Evolutionary conservation across 2,888 invertebrate species (phyloP), one percentile per base, ranked within the genome.

Genomic region (Ypsolopha sequella): DNA sequence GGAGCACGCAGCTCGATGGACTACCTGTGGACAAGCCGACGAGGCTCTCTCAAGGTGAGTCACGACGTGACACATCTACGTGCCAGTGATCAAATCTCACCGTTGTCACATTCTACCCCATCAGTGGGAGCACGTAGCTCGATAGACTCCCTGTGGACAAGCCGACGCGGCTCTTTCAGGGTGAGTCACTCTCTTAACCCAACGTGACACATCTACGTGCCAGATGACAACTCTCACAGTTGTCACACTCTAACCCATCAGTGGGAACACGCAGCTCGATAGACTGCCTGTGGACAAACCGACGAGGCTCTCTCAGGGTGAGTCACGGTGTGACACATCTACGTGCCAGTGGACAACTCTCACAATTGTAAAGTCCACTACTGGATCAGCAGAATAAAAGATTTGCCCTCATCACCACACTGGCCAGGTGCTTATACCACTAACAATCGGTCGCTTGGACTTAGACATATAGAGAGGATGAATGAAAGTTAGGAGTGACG

Each of bases 151-250:
- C n/a, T n/a, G n/a, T n/a, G n/a, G n/a, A n/a, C 57, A 89, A 89
- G 59, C 92, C 96, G 41, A 92, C 92, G 4, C 85, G 94, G 60
- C 88, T 97, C 46, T 91, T 92, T 9, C 95, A 96, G 90, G 96
- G 96, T 94, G n/a, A n/a, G n/a, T n/a, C n/a, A n/a, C n/a, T n/a
- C n/a, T n/a, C n/a, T n/a, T n/a, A n/a, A 92, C 58, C 89, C 91
- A 51, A 90, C 91, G 65, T 95, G 94, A 65, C 96, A 96, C 73
- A 93, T 97, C 60, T 89, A 92, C 58, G 90, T 96, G 96, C 71
- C 92, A 93, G 94, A 97, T 56, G 95, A 96, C 74, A 94, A 95
- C 78, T 91, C 91, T 53, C 92, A 92, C 70, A 94, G 91, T 94
- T 58, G 94, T 96, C 60, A 94, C 93, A n/a, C 88, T 97, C 55